These are phyloP conservation scores for Masticophis lateralis DNA, from an alignment of 2,797 vertebrate species.

Conservation along the genomic window DNA sequence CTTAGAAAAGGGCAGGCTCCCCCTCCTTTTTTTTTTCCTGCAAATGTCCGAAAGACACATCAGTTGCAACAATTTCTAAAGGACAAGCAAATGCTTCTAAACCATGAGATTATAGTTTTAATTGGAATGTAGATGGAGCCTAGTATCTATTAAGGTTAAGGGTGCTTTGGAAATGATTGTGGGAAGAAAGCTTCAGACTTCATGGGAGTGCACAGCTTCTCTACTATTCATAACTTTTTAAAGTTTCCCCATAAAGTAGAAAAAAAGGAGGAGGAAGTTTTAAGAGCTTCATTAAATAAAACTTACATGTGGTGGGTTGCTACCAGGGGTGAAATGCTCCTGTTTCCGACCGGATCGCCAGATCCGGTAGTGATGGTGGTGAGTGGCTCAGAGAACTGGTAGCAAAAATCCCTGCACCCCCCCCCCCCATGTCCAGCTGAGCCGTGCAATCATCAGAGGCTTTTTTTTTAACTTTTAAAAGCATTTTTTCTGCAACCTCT, in stretches of 20 bases:
- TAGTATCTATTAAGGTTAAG: neutral
- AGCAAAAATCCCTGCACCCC: too few species aligned
- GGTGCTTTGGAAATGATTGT: neutral
- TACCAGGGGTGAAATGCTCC: too few species aligned
- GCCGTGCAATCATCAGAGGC: too few species aligned
- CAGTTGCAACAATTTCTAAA: slow-evolving; percentile 34
- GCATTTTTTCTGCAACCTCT: too few species aligned
- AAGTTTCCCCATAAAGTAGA: neutral
- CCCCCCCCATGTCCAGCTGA: too few species aligned
- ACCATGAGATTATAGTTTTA: neutral
- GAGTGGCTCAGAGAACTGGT: too few species aligned
- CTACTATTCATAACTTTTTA: neutral
- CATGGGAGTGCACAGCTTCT: neutral
- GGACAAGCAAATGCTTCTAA: slow-evolving; percentile 43
- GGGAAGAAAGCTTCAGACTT: neutral
- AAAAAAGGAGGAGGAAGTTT: neutral
- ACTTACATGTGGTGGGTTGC: neutral
- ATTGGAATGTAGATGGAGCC: neutral
- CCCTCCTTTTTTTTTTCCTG: fast-evolving
- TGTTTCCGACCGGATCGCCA: too few species aligned
- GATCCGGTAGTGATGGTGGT: too few species aligned
- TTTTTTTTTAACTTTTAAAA: too few species aligned
- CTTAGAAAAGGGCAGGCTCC: slow-evolving; percentile 41
- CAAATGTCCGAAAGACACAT: neutral
- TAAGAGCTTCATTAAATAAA: neutral